Conservation (phyloP, 2,888 invertebrate species). For the Branchipolynoe longqiensis region DNA sequence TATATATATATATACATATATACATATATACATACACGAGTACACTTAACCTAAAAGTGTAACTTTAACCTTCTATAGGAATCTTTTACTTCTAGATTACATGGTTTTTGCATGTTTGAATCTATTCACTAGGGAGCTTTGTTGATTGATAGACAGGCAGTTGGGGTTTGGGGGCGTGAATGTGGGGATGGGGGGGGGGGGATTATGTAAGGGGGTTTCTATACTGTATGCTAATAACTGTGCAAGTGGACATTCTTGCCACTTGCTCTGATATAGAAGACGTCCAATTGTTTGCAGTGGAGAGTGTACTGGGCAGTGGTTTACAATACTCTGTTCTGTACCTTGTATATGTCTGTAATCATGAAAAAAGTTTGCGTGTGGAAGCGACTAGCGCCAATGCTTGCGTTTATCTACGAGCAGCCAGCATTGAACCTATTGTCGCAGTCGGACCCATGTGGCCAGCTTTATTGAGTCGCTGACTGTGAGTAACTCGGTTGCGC, state of each 20-base stretch:
- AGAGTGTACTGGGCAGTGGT: constrained; percentile 43
- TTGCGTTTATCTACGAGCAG: too few relatives aligned
- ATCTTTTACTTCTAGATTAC: constrained; percentile 49
- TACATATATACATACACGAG: too few relatives aligned
- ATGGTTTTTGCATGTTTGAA: constrained; percentile 49
- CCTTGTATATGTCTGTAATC: background rate
- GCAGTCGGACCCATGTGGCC: too few relatives aligned
- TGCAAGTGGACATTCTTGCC: constrained; percentile 32
- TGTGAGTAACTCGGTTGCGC: too few relatives aligned
- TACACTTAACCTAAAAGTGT: too few relatives aligned
- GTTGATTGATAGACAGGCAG: background rate
- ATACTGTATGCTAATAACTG: constrained; percentile 13
- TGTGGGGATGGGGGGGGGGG: background rate
- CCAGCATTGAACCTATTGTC: too few relatives aligned
- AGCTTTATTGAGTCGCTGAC: too few relatives aligned
- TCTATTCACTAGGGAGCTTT: constrained; percentile 51
- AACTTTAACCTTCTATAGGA: constrained; percentile 46
- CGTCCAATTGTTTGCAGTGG: constrained; percentile 53
- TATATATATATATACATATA: constrained; percentile 16
- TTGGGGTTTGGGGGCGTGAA: too few relatives aligned
- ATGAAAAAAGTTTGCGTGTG: background rate
- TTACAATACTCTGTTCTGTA: constrained; percentile 29
- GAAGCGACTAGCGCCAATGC: too few relatives aligned
- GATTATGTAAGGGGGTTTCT: background rate
- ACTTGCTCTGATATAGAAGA: constrained; percentile 40